These are phyloP conservation scores for Mythimna loreyi DNA, from an alignment of 2,888 invertebrate species.

Conservation along the genomic window DNA sequence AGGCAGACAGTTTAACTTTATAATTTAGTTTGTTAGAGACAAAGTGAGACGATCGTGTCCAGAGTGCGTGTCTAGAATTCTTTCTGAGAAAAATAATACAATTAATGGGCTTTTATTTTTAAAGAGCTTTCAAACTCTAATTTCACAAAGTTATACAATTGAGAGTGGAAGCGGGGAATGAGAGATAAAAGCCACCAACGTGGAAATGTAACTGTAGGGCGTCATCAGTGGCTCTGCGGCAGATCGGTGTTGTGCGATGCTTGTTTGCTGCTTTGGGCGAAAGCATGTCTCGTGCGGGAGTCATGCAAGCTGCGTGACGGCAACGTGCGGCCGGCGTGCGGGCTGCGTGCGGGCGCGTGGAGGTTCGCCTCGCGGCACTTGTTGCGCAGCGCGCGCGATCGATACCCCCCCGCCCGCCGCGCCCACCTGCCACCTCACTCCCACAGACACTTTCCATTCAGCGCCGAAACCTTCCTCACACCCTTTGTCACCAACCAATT, in stretches of 20 bases:
- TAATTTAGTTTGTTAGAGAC: constrained; percentile 45
- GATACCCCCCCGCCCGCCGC: constrained; percentile 73
- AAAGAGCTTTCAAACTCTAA: constrained; percentile 11
- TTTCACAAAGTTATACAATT: constrained; percentile 8
- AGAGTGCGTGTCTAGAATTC: constrained; percentile 28
- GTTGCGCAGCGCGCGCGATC: constrained; percentile 86
- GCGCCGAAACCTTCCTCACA: constrained; percentile 61
- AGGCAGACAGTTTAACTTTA: constrained; percentile 35
- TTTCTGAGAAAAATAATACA: constrained; percentile 32
- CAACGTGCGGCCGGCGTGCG: not conserved
- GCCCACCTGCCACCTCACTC: constrained; percentile 59
- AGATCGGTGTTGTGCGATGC: not conserved
- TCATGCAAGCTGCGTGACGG: not conserved
- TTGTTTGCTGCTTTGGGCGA: not conserved
- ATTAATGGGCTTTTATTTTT: constrained; percentile 30
- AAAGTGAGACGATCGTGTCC: constrained; percentile 35
- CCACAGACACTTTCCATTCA: constrained; percentile 69
- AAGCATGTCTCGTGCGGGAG: not conserved
- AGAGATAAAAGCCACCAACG: not conserved
- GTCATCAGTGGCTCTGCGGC: not conserved
- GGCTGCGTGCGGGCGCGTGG: constrained; percentile 21
- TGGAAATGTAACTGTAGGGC: not conserved
- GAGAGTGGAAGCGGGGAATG: not conserved
- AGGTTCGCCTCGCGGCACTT: constrained; percentile 75
- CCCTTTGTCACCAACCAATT: constrained; percentile 64